Conservation (phyloP, 2,888 invertebrate genomes). For the Balanococcus diminutus region DNA sequence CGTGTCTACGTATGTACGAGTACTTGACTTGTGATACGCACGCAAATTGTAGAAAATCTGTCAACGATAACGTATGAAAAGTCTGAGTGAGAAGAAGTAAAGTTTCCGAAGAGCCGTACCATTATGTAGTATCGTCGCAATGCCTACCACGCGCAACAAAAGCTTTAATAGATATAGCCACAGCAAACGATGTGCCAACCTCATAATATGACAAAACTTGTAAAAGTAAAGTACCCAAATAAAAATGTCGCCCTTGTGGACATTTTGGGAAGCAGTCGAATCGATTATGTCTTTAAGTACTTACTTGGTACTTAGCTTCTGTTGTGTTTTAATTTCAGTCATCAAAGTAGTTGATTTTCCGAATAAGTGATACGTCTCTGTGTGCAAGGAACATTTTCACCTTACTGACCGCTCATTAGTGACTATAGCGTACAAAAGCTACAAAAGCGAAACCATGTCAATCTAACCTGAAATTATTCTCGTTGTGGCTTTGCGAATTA, state of each 20-base stretch:
- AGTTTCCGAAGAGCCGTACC: neutral
- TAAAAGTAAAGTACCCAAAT: neutral
- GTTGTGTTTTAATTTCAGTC: neutral
- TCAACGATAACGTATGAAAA: neutral
- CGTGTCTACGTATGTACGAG: neutral
- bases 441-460: neutral
- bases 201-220: neutral
- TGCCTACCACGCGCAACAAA: too few species aligned
- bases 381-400: too few species aligned
- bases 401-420: neutral
- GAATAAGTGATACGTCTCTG: neutral
- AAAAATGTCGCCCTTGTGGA: neutral
- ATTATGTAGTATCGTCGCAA: neutral
- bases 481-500: too few species aligned
- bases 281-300: neutral
- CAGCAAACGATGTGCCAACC: neutral
- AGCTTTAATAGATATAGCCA: neutral
- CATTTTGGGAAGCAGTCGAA: neutral
- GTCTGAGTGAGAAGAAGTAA: neutral
- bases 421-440: too few species aligned
- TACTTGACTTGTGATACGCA: neutral
- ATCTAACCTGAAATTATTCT: too few species aligned
- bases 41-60: neutral
- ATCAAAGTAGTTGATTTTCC: neutral
- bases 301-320: neutral